Evolutionary conservation across 2,113 vertebrate species (phyloP), one percentile per base, ranked within the genome.

Genomic region (Petrocephalus zakoni): DNA sequence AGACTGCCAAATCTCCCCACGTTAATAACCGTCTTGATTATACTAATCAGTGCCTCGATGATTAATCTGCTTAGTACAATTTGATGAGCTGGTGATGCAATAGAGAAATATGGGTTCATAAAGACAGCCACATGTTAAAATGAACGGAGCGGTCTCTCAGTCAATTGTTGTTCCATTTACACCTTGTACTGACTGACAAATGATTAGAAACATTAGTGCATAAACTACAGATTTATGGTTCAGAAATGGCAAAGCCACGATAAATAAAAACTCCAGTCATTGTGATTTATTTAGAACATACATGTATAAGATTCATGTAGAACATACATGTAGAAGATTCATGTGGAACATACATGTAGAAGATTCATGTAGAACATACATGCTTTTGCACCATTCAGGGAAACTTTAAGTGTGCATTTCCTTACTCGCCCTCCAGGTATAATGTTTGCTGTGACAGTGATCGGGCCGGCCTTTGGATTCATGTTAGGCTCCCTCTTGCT

Each of bases 401-500:
- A 87, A 84, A 25, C 55, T 25, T 47, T 58, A 34, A 13, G 13
- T 53, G 21, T 61, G 15, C 37, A 21, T 11, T 46, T n/a, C 10
- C 46, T 29, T 72, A 47, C 46, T 22, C 47, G 37, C 64, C 7
- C 68, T 53, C 0, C 90, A 99, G 98, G 98, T 0, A 95, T 99
- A 94, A 90, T 99, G 46, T 97, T 99, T 88, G 97, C 98, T 0
- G 91, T 95, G 46, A 98, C 97, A 0, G 91, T 96, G 55, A 92
- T 98, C 0, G 98, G 98, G 0, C 98, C 98, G 0, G 97, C 96
- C 0, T 19, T 97, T 4, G 97, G 96, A 37, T 99, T 97, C 87
- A 91, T 98, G 90, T 94, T 97, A 89, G 96, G 97, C 0, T 94
- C 97, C 2, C 25, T 95, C 85, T 96, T 97, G 94, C 92, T 98